phyloP scores from a whole-genome alignment of 2,797 vertebrate genomes.

The Xyrichtys novacula region DNA sequence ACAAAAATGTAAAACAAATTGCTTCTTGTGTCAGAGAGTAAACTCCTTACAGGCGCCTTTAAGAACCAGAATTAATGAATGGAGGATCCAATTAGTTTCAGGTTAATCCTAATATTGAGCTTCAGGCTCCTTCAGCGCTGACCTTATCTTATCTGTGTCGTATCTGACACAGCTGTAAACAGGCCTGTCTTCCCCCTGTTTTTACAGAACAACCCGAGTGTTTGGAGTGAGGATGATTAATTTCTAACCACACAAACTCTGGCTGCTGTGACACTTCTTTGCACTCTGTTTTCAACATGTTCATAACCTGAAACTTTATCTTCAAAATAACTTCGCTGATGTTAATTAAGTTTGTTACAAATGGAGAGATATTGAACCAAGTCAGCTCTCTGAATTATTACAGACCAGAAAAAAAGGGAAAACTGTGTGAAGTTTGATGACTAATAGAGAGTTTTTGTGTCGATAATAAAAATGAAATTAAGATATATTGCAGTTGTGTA shows the following conservation, averaged over 20 bases:
- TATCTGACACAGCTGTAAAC: background rate
- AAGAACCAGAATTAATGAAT: background rate
- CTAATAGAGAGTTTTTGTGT: too few species aligned
- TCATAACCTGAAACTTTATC: slow-evolving; percentile 8
- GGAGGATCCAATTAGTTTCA: too few species aligned
- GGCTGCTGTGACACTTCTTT: slow-evolving; percentile 8
- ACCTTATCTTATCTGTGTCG: background rate
- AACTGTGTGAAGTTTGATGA: too few species aligned
- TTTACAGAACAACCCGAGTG: background rate
- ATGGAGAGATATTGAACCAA: background rate
- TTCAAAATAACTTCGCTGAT: slow-evolving; percentile 13
- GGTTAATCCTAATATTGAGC: background rate
- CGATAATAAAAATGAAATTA: too few species aligned
- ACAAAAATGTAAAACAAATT: too few species aligned
- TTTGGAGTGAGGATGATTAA: slow-evolving; percentile 14
- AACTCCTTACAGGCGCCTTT: too few species aligned
- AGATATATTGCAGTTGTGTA: too few species aligned
- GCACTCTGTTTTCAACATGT: slow-evolving; percentile 1
- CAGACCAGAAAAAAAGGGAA: too few species aligned
- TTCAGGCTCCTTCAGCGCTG: background rate
- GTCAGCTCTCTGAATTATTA: too few species aligned
- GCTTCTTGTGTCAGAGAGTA: too few species aligned
- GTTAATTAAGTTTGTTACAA: background rate
- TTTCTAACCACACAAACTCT: slow-evolving; percentile 16
- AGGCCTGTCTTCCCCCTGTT: background rate